phyloP scores from a whole-genome alignment of 2,113 vertebrate genomes.

The Nesoenas mayeri region DNA sequence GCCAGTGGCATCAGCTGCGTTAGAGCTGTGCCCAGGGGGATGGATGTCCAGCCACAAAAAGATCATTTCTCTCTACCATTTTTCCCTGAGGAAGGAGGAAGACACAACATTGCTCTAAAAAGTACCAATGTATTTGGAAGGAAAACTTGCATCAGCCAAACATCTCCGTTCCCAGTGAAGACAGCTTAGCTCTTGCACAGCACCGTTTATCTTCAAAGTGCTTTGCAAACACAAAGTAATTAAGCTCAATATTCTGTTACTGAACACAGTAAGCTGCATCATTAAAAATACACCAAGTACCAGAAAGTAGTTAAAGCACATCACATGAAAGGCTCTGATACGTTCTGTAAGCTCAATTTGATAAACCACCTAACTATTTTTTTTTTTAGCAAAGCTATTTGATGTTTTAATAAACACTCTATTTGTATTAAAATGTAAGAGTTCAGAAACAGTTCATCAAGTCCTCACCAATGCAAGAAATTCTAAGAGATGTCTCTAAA shows the following conservation, averaged over 20 bases:
- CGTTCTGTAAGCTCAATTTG: neutral
- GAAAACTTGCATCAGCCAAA: neutral
- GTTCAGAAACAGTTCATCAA: neutral
- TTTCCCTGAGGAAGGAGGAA: neutral
- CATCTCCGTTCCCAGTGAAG: neutral
- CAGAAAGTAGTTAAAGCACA: neutral
- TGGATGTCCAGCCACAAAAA: neutral
- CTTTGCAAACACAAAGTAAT: conserved; percentile 16
- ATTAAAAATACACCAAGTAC: neutral
- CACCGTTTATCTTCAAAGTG: neutral
- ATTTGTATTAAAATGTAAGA: conserved; percentile 25
- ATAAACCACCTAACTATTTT: neutral
- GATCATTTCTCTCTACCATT: neutral
- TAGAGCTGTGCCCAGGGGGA: neutral
- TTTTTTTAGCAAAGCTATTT: neutral
- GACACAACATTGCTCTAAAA: neutral
- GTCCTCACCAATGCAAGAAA: neutral
- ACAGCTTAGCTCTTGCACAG: neutral
- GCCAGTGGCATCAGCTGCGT: neutral
- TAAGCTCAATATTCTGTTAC: conserved; percentile 14
- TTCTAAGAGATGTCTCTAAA: neutral
- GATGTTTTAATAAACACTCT: neutral
- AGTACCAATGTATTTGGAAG: neutral
- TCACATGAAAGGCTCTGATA: neutral
- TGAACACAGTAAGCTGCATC: neutral